phyloP scores from a whole-genome alignment of 2,797 vertebrate genomes.

The Poecile montanus region DNA sequence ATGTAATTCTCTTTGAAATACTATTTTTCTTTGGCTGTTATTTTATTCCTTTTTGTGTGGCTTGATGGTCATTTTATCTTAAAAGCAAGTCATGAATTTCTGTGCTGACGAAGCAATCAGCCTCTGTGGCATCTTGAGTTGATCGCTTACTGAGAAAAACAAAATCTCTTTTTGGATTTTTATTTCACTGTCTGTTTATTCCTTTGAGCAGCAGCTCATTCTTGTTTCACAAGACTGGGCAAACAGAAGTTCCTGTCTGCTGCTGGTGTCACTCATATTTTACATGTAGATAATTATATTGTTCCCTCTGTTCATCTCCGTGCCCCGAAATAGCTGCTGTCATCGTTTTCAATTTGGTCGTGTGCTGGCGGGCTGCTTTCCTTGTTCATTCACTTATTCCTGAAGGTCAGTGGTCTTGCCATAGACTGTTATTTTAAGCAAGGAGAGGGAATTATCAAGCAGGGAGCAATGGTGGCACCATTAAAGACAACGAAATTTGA shows the following conservation, averaged over 20 bases:
- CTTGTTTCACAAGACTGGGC: conserved; percentile 17
- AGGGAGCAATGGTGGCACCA: neutral
- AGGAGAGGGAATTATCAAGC: neutral
- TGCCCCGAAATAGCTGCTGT: neutral
- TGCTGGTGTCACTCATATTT: neutral
- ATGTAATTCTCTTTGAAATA: neutral
- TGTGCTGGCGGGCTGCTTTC: neutral
- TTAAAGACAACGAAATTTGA: neutral
- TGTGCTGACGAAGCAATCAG: neutral
- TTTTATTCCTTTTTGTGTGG: neutral
- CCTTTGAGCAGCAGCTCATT: neutral
- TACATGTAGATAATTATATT: neutral
- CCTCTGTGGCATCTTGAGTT: neutral
- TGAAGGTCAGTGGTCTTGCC: neutral
- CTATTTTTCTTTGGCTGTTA: neutral
- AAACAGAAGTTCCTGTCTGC: conserved; percentile 20
- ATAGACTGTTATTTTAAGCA: neutral
- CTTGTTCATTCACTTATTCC: neutral
- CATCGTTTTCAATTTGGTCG: neutral
- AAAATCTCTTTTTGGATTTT: neutral
- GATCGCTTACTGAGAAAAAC: neutral
- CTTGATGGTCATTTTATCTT: neutral
- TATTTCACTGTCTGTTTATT: neutral
- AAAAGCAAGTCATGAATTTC: neutral
- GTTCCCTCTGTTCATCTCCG: neutral